Conservation (phyloP, 2,113 vertebrate species). For the Noturus placidus region DNA sequence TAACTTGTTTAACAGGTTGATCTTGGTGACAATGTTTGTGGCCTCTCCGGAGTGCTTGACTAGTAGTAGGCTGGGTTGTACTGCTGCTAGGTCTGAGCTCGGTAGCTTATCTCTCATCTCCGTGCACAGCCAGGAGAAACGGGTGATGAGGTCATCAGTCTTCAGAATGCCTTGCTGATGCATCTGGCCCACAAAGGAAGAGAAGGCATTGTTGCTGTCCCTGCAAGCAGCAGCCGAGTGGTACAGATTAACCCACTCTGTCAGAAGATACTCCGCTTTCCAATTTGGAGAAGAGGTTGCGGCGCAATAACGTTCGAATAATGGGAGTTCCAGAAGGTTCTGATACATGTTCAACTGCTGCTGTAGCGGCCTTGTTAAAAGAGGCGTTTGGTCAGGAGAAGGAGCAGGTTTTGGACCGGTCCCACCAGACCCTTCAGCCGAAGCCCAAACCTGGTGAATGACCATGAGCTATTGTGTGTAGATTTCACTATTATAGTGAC, state of each 20-base stretch:
- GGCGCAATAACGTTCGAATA: no score
- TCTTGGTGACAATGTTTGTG: slow-evolving; percentile 97
- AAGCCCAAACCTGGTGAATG: no score
- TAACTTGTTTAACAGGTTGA: slow-evolving; percentile 98
- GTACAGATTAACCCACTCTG: slow-evolving; percentile 99
- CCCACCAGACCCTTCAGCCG: no score
- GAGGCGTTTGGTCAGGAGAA: no score
- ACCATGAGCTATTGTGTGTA: no score
- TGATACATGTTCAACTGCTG: no score
- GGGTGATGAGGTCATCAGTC: slow-evolving; percentile 97
- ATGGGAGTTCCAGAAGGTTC: no score
- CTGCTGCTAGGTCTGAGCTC: slow-evolving; percentile 95
- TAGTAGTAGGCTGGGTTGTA: slow-evolving; percentile 93
- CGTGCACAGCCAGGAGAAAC: slow-evolving; percentile 96
- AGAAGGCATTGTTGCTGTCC: slow-evolving; percentile 99
- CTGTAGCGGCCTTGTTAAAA: no score
- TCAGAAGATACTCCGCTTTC: slow-evolving; percentile 92
- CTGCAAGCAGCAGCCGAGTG: slow-evolving; percentile 96
- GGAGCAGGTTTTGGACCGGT: no score
- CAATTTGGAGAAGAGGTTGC: no score
- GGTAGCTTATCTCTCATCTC: slow-evolving; percentile 99
- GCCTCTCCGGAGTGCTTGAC: slow-evolving; percentile 99
- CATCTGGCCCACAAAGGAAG: slow-evolving; percentile 99
- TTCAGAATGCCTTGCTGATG: slow-evolving; percentile 98
- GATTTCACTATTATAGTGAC: no score